Evolutionary conservation across 2,888 invertebrate species (phyloP), one percentile per base, ranked within the genome.

Genomic region (Dryococelus australis): DNA sequence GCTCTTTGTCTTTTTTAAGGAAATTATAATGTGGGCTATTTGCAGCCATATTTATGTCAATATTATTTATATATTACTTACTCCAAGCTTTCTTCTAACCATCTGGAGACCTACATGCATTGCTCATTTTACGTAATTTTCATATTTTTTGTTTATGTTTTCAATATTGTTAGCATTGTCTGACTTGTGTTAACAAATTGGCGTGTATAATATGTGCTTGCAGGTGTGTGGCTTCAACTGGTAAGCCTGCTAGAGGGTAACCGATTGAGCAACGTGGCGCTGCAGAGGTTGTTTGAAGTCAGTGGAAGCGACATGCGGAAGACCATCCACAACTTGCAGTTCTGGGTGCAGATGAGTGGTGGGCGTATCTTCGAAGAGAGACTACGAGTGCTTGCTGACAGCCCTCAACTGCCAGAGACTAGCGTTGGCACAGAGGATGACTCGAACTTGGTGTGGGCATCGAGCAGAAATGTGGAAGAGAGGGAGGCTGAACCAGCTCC

Each of bases 291-390:
- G 79, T 93, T 96, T 88, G 93, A 95, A 87, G 93, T 93, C 88
- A 95, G 95, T 90, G 93, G 93, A 84, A 96, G 96, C 12, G 97
- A 97, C 92, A 93, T 96, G 84, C 94, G 97, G 86, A 95, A 94
- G 92, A 95, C 96, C 24, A 93, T 97, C 80, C 93, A 96, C 87
- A 95, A 95, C 90, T 92, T 97, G 89, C 97, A 97, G 91, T 96
- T 96, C 92, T 95, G 95, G 92, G 92, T 95, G 89, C 93, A 94
- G 88, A 95, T 95, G 86, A 91, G 91, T n/a, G 89, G 89, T 79
- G 53, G 87, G n/a, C 79, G 43, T 28, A 5, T 85, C 51, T 10
- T 13, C 0, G 3, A 20, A n/a, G 65, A 65, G 65, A 65, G 65
- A 24, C 65, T 85, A 26, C 53, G 26, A 10, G 65, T 24, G 0